Evolutionary conservation across 2,113 vertebrate species (phyloP), one percentile per base, ranked within the genome.

Genomic region (Pteronura brasiliensis): DNA sequence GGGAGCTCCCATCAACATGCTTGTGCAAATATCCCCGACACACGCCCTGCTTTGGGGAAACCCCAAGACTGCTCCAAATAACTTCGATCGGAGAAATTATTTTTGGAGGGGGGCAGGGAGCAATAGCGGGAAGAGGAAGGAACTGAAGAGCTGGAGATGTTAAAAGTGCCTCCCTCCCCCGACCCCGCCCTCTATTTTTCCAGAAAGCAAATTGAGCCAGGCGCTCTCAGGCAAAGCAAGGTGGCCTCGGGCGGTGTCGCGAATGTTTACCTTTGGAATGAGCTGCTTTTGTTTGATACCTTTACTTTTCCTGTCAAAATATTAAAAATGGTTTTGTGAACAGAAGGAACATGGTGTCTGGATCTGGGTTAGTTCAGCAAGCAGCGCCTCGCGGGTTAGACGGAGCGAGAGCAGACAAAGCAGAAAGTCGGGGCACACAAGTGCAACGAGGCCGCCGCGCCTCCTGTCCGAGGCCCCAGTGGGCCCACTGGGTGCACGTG

Each of bases 231-330:
- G 94, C 39, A 91, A 92, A 82, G 67, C 55, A 18, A 97, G 52
- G 93, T 81, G 57, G 77, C 95, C 59, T 69, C 9, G 3, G 76
- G 44, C 20, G 36, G 90, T 71, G 82, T 17, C 65, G 42, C 97
- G 13, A 31, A 85, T 36, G 82, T 91, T 99, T 99, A 99, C 99
- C 99, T 99, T 99, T 47, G 99, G 99, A 98, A 99, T 99, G 97
- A 99, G 98, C 99, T 99, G 99, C 98, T 99, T 99, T 98, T 99
- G 99, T 98, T 99, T 99, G 98, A 98, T 92, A 98, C 93, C 99
- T 98, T 99, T 99, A 98, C 98, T 99, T 98, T 99, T 99, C 99
- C 99, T 99, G 99, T 98, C 95, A 98, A 99, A 98, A 99, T 74
- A 98, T 95, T 96, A 97, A 97, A 98, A 96, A 96, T 23, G 31